Base-by-base conservation (phyloP, 92 coral and sea anemone species). In the Parazoanthus darwini region DNA sequence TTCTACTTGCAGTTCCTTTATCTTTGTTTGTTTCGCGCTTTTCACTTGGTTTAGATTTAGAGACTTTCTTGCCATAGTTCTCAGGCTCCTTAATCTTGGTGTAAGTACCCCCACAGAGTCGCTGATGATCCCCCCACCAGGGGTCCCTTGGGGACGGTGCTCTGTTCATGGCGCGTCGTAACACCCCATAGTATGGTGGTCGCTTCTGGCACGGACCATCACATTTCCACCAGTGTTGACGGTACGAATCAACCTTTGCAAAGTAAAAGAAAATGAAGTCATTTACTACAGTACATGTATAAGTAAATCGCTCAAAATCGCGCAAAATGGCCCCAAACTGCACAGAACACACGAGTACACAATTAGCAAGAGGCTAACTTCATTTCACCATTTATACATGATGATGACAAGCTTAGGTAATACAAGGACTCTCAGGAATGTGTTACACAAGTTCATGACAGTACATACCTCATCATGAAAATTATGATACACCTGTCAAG, bases 201-300 rank as follows among this genome's bases (percentile, higher is more conserved):
- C 96, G 93, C 85, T 94, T 94, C 58, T 93, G 97, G 81, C 99
- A 97, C 16, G 98, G 97, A 1, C 99, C 99, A 85, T 95, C 89
- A 42, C 99, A 97, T 66, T 93, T 90, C 99, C 99, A 97, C 99
- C 99, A 97, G 80, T 97, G 99, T 56, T 95, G 99, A 10, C 99
- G 94, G 84, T 97, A 97, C 18, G 92, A 91, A 94, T 95, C 72
- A 7, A 97, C 99, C 99, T 97, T 56, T 20, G 63, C 23, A 48
- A 38, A 79, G 29, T 48, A 56, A 88, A 76, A 36, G 16, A 39
- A 77, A 79, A 54, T 54, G 15, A 81, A 81, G 59, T 54, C 18
- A 54, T 4, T 54, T 3, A 54, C 14, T 54, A 54, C 18, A 54
- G 1, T 48, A 48, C 13, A 48, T 29, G 33, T 29, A 29, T 29